Evolutionary conservation across 2,113 vertebrate species (phyloP).

Genomic region (Cryptomyrus ogoouensis): DNA sequence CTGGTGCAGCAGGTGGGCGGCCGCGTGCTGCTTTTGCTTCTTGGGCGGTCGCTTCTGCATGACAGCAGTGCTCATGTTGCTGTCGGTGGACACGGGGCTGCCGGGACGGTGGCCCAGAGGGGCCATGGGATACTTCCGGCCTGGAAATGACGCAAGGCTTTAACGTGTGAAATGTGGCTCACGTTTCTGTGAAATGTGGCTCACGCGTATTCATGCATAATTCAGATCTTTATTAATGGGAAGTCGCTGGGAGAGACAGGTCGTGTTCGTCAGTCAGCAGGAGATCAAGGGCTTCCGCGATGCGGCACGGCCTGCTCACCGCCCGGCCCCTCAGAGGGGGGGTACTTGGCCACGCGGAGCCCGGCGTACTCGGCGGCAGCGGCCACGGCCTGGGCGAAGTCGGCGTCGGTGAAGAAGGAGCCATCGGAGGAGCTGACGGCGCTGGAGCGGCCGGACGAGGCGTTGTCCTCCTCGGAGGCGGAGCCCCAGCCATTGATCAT

Average conservation of each 20-base stretch:
- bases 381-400: conserved; percentile 94
- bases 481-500: conserved; percentile 99
- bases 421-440: conserved; percentile 90
- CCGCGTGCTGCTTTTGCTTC: conserved; percentile 86
- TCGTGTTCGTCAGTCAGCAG: background rate
- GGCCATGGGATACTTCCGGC: conserved; percentile 83
- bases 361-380: conserved; percentile 92
- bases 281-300: background rate
- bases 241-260: background rate
- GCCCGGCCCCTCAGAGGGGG: conserved; percentile 52
- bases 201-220: background rate
- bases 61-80: conserved; percentile 87
- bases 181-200: background rate
- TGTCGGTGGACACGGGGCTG: conserved; percentile 92
- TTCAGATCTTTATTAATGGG: background rate
- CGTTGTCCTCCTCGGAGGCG: conserved; percentile 93
- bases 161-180: background rate
- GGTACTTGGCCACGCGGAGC: conserved; percentile 79
- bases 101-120: conserved; percentile 80
- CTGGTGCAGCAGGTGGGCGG: conserved; percentile 72
- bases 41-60: conserved; percentile 90
- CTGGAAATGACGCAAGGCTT: conserved; percentile 45
- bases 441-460: conserved; percentile 90
- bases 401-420: conserved; percentile 96
- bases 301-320: conserved; percentile 11